These are phyloP conservation scores for Onthophagus sagittarius DNA, from an alignment of 2,888 invertebrate genomes.

Conservation along the genomic window DNA sequence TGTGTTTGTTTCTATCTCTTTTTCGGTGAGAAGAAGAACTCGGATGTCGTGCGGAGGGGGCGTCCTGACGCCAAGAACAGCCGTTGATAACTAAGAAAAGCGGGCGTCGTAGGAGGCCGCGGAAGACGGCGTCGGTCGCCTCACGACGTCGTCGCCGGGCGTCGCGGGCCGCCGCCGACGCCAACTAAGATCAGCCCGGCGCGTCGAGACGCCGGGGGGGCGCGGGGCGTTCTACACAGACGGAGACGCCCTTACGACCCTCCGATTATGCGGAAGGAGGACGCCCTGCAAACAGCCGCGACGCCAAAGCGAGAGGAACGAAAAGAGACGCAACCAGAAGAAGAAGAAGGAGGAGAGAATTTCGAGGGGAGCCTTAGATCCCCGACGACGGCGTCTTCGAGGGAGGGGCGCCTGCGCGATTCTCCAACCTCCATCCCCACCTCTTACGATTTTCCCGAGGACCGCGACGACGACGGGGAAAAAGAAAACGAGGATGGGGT, in stretches of 20 bases:
- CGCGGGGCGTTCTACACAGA: slow-evolving; percentile 38
- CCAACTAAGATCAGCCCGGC: slow-evolving; percentile 30
- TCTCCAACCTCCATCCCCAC: slow-evolving; percentile 36
- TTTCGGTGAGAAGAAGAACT: background rate
- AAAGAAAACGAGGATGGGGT: slow-evolving; percentile 19
- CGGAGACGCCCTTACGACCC: slow-evolving; percentile 32
- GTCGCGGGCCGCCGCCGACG: slow-evolving; percentile 18
- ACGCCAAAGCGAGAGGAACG: slow-evolving; percentile 36
- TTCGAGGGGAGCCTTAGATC: slow-evolving; percentile 24
- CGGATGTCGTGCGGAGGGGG: slow-evolving; percentile 40
- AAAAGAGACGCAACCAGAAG: too few species aligned
- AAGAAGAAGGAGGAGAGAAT: slow-evolving; percentile 36
- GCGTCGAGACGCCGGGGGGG: slow-evolving; percentile 37
- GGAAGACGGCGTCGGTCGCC: slow-evolving; percentile 50
- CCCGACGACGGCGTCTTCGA: slow-evolving; percentile 42
- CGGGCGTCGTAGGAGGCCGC: slow-evolving; percentile 50
- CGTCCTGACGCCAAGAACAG: slow-evolving; percentile 50
- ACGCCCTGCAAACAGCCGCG: slow-evolving; percentile 38
- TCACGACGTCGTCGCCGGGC: slow-evolving; percentile 48
- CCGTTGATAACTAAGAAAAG: slow-evolving; percentile 50
- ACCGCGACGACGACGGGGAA: slow-evolving; percentile 2
- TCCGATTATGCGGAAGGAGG: slow-evolving; percentile 44
- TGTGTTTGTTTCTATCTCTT: too few species aligned
- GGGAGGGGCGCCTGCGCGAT: slow-evolving; percentile 40
- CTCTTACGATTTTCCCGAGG: background rate